Evolutionary conservation across 2,888 invertebrate genomes (phyloP).

Genomic region (Tipula helvola): DNA sequence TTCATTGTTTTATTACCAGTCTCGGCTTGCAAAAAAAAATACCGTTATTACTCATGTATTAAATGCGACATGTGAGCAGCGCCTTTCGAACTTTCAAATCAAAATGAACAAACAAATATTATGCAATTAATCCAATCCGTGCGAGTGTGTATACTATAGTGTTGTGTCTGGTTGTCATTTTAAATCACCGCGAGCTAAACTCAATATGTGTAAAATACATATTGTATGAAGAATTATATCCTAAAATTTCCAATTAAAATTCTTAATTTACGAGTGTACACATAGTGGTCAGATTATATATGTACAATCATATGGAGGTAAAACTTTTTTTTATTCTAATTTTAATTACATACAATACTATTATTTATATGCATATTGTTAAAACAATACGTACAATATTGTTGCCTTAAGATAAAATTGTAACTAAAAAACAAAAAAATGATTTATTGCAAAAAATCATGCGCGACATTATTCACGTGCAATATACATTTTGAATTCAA

Average conservation of each 20-base stretch:
- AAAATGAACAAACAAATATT: not conserved
- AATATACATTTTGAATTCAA: not conserved
- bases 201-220: not conserved
- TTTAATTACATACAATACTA: not conserved
- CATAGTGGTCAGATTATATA: no score
- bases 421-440: not conserved
- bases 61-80: not conserved
- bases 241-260: not conserved
- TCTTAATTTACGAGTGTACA: not conserved
- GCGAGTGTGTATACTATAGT: not conserved
- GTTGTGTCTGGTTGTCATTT: not conserved
- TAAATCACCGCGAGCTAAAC: not conserved
- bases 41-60: not conserved
- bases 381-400: not conserved
- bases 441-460: not conserved
- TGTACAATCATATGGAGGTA: not conserved
- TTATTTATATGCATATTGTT: not conserved
- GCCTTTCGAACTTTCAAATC: not conserved
- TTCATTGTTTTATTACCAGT: not conserved
- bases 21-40: no score
- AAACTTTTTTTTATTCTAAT: not conserved
- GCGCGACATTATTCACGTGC: conserved; percentile 4
- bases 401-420: not conserved
- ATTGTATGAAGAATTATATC: not conserved
- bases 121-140: not conserved